Base-by-base conservation (phyloP, 2,888 invertebrate genomes). In the Thereva unica region DNA sequence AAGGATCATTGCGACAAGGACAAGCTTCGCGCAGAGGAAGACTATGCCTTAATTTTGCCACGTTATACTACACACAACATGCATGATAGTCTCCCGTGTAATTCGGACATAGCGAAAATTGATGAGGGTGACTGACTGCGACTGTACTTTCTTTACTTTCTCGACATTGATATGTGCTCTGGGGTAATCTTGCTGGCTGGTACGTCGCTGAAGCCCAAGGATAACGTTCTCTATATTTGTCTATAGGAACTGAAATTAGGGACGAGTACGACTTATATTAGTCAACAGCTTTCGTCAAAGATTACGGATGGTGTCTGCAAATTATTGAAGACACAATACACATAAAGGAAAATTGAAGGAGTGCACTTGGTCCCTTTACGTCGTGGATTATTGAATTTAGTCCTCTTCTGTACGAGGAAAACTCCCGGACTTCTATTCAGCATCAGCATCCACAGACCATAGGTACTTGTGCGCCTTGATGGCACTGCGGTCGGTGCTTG, bases 381-480 rank as follows among this genome's bases (percentile, higher is more conserved):
- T 68, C 68, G 66, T 61, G 66, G 66, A 56, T 67, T 68, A 68
- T 68, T 66, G 68, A 67, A 68, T 68, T 67, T 53, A 61, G 61
- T 66, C 56, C 65, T 41, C 44, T 8, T 53, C 53, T 10, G 4
- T n/a, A 53, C n/a, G 53, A 37, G 12, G 38, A 53, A 53, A 10
- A 38, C 53, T 53, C 38, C 53, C 37, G 38, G 37, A 38, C 53
- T 53, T 12, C 53, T 37, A 9, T 34, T 38, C 53, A 38, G 5
- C 37, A 52, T n/a, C 12, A 37, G 44, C 44, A 61, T 61, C 50
- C 61, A 61, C 61, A 61, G 50, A 50, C 61, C 61, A 50, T 41
- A 61, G 61, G 50, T 50, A 50, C 61, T 61, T 49, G 23, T 23
- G 23, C 23, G 23, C 23, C 23, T 23, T 23, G 23, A 23, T 23